These are phyloP conservation scores for Arctocebus calabarensis DNA, from an alignment of 2,797 vertebrate species.

Conservation along the genomic window DNA sequence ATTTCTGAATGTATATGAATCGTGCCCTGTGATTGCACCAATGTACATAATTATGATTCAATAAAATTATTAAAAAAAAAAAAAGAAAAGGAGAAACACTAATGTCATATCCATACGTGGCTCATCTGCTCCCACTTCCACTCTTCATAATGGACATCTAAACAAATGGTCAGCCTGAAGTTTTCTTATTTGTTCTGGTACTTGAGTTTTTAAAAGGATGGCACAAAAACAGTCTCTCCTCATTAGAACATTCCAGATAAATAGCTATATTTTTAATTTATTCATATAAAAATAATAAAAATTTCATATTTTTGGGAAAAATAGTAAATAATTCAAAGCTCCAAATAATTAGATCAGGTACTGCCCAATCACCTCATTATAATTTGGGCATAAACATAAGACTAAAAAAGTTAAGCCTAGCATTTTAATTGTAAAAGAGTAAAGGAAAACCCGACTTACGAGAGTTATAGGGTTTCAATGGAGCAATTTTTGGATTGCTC, in stretches of 20 bases:
- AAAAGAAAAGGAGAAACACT: neutral
- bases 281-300: conserved; percentile 19
- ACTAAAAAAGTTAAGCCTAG: neutral
- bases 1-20: too few species aligned
- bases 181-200: neutral
- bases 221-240: neutral
- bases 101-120: neutral
- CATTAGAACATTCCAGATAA: neutral
- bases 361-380: neutral
- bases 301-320: neutral
- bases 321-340: neutral
- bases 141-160: neutral
- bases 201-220: conserved; percentile 10
- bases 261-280: neutral
- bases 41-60: too few species aligned
- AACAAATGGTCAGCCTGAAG: neutral
- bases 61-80: too few species aligned
- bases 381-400: neutral
- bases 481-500: neutral
- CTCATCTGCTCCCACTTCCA: neutral
- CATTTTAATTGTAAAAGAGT: neutral
- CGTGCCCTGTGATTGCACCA: too few species aligned
- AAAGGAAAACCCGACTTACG: neutral
- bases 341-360: conserved; percentile 6
- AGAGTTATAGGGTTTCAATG: neutral